A percentile compares a stretch with the other conserved stretches of the same genome.
phyloP scores from a whole-genome alignment of 2,797 vertebrate species.

The Tenualosa ilisha region DNA sequence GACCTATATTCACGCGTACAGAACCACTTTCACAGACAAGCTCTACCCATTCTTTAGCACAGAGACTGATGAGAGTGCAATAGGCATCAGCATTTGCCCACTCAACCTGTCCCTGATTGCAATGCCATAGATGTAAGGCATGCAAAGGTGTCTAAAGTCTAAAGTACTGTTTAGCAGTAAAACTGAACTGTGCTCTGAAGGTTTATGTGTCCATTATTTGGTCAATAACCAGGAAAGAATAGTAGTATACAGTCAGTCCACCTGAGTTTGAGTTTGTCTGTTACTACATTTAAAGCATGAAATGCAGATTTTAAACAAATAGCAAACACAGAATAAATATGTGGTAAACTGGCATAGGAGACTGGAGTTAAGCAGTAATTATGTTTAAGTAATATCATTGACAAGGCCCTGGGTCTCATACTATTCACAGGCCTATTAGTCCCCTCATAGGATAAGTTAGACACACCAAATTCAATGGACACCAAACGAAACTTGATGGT shows the following conservation, averaged over 20 bases:
- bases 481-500: no score
- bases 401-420: no score
- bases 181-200: not conserved
- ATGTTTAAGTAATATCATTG: no score
- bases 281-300: not conserved
- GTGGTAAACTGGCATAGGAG: not conserved
- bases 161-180: not conserved
- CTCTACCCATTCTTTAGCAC: conserved; percentile 1
- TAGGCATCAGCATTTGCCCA: not conserved
- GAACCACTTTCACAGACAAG: not conserved
- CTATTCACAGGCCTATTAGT: no score
- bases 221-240: no score
- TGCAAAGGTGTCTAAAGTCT: not conserved
- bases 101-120: not conserved
- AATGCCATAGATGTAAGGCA: not conserved
- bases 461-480: no score
- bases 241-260: not conserved
- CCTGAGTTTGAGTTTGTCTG: not conserved
- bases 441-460: no score
- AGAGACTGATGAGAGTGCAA: not conserved
- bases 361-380: no score
- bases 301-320: not conserved
- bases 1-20: not conserved
- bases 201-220: not conserved
- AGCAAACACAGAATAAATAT: not conserved